These are phyloP conservation scores for Bufo bufo DNA, from an alignment of 2,113 vertebrate genomes.

Conservation along the genomic window DNA sequence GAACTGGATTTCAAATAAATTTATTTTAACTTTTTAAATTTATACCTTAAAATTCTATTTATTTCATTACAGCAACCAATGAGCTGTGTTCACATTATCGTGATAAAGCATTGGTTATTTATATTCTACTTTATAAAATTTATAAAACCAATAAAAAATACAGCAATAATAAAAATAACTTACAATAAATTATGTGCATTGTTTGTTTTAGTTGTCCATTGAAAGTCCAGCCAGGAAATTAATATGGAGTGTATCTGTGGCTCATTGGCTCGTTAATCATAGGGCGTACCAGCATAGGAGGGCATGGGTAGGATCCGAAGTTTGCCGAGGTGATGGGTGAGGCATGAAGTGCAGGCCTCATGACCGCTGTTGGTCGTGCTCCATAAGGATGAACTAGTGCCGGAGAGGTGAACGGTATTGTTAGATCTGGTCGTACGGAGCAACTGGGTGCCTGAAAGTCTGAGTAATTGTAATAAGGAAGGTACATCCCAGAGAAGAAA, in stretches of 20 bases:
- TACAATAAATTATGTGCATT: slow-evolving; percentile 31
- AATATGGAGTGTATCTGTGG: slow-evolving; percentile 45
- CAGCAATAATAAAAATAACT: not conserved
- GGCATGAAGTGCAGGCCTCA: not conserved
- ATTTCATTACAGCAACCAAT: not conserved
- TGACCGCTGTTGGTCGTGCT: not conserved
- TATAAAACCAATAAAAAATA: not conserved
- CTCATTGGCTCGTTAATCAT: slow-evolving; percentile 3
- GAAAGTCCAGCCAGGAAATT: not conserved
- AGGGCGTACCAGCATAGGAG: slow-evolving; percentile 37
- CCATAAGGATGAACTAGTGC: slow-evolving; percentile 27
- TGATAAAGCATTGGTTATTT: not conserved
- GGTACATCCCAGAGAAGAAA: slow-evolving; percentile 67
- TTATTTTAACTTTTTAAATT: too few relatives aligned
- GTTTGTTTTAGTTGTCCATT: slow-evolving; percentile 24
- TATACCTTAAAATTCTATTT: not conserved
- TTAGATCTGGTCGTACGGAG: slow-evolving; percentile 55
- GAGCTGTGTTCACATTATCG: not conserved
- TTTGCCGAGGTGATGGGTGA: not conserved
- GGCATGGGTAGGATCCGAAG: slow-evolving; percentile 52
- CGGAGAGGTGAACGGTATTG: slow-evolving; percentile 57
- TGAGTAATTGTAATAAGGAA: slow-evolving; percentile 59
- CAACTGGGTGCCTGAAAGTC: slow-evolving; percentile 14
- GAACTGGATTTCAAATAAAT: too few relatives aligned
- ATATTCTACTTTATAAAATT: not conserved